phyloP scores from a whole-genome alignment of 2,113 vertebrate species.

The Antennarius striatus region DNA sequence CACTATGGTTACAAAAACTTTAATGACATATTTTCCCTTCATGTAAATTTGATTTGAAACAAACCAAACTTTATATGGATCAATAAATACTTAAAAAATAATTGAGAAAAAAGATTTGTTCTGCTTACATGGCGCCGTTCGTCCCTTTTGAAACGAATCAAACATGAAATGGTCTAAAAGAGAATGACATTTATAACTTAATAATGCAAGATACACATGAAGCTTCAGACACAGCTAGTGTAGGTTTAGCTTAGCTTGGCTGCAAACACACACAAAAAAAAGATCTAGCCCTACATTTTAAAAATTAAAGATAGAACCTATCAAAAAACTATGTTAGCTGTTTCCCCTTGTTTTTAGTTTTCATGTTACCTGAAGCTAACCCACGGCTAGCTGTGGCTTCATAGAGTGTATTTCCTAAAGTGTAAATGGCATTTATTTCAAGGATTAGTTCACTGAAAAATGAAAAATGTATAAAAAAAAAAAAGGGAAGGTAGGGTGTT shows the following conservation, averaged over 20 bases:
- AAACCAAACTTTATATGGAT: conserved; percentile 5
- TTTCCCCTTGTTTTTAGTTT: neutral
- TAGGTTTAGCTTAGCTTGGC: conserved; percentile 5
- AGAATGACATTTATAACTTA: neutral
- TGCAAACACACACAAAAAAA: neutral
- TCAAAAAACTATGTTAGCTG: neutral
- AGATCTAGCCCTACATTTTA: neutral
- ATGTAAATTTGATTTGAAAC: neutral
- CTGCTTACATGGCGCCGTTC: conserved; percentile 5
- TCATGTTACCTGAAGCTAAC: conserved; percentile 21
- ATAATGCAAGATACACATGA: neutral
- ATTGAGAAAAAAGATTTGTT: neutral
- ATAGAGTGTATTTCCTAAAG: neutral
- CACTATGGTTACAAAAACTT: conserved; percentile 3
- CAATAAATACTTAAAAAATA: neutral
- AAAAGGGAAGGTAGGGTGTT: too few relatives aligned
- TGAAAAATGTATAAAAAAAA: too few relatives aligned
- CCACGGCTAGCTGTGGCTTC: neutral
- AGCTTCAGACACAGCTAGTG: neutral
- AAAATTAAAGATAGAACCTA: too few relatives aligned
- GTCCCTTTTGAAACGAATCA: conserved; percentile 24
- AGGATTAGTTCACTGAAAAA: too few relatives aligned
- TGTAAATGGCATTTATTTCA: too few relatives aligned
- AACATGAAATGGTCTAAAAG: conserved; percentile 2
- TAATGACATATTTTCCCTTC: too few relatives aligned